These are phyloP conservation scores for Kuschelorhynchus macadamiae DNA, from an alignment of 2,888 invertebrate genomes.

Conservation along the genomic window DNA sequence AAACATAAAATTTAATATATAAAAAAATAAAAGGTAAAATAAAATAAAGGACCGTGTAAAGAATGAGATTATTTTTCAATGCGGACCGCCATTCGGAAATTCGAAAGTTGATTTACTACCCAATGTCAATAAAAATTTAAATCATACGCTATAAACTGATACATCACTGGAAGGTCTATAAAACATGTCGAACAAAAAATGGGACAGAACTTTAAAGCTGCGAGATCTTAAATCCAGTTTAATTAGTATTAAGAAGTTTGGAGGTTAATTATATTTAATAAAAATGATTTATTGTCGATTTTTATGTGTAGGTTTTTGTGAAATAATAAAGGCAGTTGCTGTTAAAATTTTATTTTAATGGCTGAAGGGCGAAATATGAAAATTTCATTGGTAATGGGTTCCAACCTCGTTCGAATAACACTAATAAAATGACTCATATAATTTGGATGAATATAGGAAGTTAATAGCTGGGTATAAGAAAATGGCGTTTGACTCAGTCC, in stretches of 20 bases:
- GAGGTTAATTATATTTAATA: constrained; percentile 51
- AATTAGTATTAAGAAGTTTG: constrained; percentile 48
- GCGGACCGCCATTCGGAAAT: constrained; percentile 53
- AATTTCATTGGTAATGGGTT: constrained; percentile 37
- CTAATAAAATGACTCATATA: constrained; percentile 14
- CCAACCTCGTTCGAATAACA: constrained; percentile 23
- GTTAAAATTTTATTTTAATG: constrained; percentile 30
- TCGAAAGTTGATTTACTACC: constrained; percentile 63
- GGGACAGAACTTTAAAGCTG: constrained; percentile 31
- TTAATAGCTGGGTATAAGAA: no score
- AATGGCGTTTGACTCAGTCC: no score
- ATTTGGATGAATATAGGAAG: no score
- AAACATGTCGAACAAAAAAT: constrained; percentile 31
- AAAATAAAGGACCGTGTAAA: constrained; percentile 34
- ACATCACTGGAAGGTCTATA: constrained; percentile 53
- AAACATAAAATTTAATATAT: constrained; percentile 37
- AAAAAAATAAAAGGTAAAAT: constrained; percentile 24
- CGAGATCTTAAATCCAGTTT: constrained; percentile 43
- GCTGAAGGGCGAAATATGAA: constrained; percentile 26
- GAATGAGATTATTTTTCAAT: constrained; percentile 45
- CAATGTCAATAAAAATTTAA: constrained; percentile 65
- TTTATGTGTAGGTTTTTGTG: constrained; percentile 44
- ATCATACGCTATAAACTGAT: constrained; percentile 67
- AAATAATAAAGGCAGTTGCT: constrained; percentile 41
- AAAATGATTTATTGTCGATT: constrained; percentile 49